These are phyloP conservation scores for Papilio dardanus DNA, from an alignment of 1,140 invertebrate genomes.

Conservation along the genomic window DNA sequence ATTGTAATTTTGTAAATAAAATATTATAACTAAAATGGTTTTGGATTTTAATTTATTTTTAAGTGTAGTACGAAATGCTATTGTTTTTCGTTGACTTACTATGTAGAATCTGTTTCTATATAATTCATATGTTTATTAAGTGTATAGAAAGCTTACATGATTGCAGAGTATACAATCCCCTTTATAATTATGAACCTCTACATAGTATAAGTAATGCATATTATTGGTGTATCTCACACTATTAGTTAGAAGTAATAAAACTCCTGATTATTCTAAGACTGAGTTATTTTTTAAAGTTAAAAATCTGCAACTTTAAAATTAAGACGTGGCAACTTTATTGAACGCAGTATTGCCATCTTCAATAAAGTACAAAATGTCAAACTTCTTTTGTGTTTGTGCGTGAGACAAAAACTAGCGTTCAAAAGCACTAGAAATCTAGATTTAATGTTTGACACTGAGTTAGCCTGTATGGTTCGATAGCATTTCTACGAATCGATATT, in stretches of 20 bases:
- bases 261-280: too few relatives aligned
- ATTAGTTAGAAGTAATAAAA: too few relatives aligned
- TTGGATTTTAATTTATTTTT: background rate
- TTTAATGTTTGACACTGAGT: background rate
- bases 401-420: background rate
- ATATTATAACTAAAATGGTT: background rate
- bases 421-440: background rate
- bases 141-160: too few relatives aligned
- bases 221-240: too few relatives aligned
- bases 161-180: too few relatives aligned
- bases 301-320: background rate
- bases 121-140: too few relatives aligned
- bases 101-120: too few relatives aligned
- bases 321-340: background rate
- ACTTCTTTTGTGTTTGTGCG: background rate
- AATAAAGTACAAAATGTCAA: conserved; percentile 7
- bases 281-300: background rate
- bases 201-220: too few relatives aligned
- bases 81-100: too few relatives aligned
- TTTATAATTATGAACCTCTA: too few relatives aligned
- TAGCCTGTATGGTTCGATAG: background rate
- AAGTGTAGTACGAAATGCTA: background rate
- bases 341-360: background rate
- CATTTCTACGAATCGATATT: background rate
- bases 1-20: conserved; percentile 23